These are phyloP conservation scores for Anaspis maculata DNA, from an alignment of 2,888 invertebrate species.

Conservation along the genomic window DNA sequence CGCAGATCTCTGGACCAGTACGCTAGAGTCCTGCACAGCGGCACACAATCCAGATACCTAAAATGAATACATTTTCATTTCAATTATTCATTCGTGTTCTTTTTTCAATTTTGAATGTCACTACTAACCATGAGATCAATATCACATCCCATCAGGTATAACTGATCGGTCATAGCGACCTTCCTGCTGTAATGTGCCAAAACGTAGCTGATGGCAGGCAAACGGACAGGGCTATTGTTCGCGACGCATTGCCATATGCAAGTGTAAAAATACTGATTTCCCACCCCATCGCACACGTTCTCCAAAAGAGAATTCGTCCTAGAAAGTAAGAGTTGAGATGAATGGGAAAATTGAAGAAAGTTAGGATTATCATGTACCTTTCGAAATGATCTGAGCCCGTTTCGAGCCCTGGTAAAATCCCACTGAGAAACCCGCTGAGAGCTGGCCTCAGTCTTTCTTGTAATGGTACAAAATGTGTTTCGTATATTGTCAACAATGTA, in stretches of 20 bases:
- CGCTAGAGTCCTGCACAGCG: conserved; percentile 69
- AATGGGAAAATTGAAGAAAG: not conserved
- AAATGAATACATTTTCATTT: conserved; percentile 8
- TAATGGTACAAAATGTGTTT: conserved; percentile 79
- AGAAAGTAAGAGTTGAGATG: not conserved
- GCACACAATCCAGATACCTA: conserved; percentile 67
- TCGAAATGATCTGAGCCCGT: conserved; percentile 79
- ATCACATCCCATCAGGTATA: conserved; percentile 75
- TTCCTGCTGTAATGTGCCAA: conserved; percentile 73
- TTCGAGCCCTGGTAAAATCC: conserved; percentile 79
- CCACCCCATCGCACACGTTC: conserved; percentile 68
- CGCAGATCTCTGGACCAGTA: conserved; percentile 77
- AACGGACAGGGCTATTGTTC: conserved; percentile 68
- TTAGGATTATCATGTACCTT: conserved; percentile 51
- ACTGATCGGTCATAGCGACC: conserved; percentile 70
- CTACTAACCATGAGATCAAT: conserved; percentile 80
- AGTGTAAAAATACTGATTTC: conserved; percentile 71
- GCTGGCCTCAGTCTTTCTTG: conserved; percentile 70
- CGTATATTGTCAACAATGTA: conserved; percentile 71
- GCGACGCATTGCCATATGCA: conserved; percentile 83
- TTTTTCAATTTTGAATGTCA: conserved; percentile 19
- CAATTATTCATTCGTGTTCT: not conserved
- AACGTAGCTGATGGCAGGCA: conserved; percentile 75
- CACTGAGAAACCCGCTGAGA: conserved; percentile 79
- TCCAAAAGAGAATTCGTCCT: conserved; percentile 57